phyloP scores from a whole-genome alignment of 2,888 invertebrate genomes.

The Xestia sexstrigata region DNA sequence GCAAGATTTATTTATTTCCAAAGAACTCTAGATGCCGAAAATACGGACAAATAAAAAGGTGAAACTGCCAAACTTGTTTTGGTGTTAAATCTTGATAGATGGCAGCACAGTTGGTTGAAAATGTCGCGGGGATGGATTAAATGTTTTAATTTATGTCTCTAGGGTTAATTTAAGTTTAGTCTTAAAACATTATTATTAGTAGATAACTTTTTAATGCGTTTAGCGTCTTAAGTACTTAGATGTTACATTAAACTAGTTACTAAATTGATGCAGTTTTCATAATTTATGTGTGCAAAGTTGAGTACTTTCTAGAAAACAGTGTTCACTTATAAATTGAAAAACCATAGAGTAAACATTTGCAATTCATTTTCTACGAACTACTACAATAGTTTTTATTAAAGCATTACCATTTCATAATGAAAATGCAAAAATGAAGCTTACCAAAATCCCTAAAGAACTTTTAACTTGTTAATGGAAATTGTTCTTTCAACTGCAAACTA shows the following conservation, averaged over 20 bases:
- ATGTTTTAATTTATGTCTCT: slow-evolving; percentile 46
- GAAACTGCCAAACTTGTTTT: slow-evolving; percentile 43
- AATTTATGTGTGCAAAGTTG: neutral
- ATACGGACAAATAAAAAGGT: slow-evolving; percentile 18
- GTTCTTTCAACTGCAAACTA: slow-evolving; percentile 21
- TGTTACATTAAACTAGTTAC: neutral
- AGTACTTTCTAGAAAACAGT: neutral
- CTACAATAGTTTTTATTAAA: neutral
- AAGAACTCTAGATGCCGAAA: slow-evolving; percentile 16
- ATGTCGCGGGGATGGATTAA: slow-evolving; percentile 40
- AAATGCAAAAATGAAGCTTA: slow-evolving; percentile 25
- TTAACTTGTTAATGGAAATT: slow-evolving; percentile 28
- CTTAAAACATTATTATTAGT: slow-evolving; percentile 17
- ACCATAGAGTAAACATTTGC: neutral
- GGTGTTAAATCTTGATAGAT: slow-evolving; percentile 50
- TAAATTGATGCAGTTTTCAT: slow-evolving; percentile 5
- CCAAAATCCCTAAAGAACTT: slow-evolving; percentile 2
- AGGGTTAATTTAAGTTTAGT: slow-evolving; percentile 43
- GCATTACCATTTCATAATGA: slow-evolving; percentile 5
- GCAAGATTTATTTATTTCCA: neutral
- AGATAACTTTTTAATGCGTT: slow-evolving; percentile 18
- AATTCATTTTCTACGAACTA: neutral
- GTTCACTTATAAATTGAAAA: neutral
- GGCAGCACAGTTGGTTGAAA: slow-evolving; percentile 38
- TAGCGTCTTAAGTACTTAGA: neutral